Evolutionary conservation across 2,797 vertebrate genomes (phyloP), one percentile per base, ranked within the genome.

Genomic region (Pteropus rufus): DNA sequence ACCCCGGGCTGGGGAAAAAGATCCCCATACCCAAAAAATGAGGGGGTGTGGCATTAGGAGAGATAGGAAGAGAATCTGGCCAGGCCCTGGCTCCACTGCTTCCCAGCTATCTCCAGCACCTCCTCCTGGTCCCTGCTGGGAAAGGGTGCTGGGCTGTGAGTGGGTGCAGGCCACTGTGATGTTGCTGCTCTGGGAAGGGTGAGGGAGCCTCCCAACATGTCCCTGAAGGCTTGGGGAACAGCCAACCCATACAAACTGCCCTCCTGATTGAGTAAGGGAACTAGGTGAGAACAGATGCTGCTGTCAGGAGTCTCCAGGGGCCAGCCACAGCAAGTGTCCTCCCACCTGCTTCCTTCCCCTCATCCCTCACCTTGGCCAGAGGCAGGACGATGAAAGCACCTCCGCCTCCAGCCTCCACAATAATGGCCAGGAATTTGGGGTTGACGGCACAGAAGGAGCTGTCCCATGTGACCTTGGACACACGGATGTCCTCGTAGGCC

Each of bases 381-480:
- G 99, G 99, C 95, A 99, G 97, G 80, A 99, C 99, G 44, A 99
- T 99, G 98, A 99, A 99, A 12, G 99, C 99, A 10, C 99, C 99
- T 3, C 99, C 99, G 0, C 99, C 99, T 0, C 99, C 99, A 0
- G 99, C 99, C 97, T 99, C 99, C 93, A 99, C 99, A 5, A 99
- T 99, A 98, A 99, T 99, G 77, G 99, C 99, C 98, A 99, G 94
- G 95, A 99, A 99, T 98, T 99, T 99, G 96, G 99, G 99, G 98
- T 99, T 99, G 98, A 99, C 99, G 0, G 99, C 99, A 11, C 99
- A 99, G 98, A 99, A 99, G 72, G 99, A 99, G 98, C 99, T 99
- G 99, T 99, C 99, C 99, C 99, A 99, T 0, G 99, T 99, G 98
- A 99, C 99, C 98, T 99, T 99, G 98, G 99, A 99, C 77, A 99